Base-by-base conservation (phyloP, 2,113 vertebrate genomes). In the Genyomyrus donnyi region DNA sequence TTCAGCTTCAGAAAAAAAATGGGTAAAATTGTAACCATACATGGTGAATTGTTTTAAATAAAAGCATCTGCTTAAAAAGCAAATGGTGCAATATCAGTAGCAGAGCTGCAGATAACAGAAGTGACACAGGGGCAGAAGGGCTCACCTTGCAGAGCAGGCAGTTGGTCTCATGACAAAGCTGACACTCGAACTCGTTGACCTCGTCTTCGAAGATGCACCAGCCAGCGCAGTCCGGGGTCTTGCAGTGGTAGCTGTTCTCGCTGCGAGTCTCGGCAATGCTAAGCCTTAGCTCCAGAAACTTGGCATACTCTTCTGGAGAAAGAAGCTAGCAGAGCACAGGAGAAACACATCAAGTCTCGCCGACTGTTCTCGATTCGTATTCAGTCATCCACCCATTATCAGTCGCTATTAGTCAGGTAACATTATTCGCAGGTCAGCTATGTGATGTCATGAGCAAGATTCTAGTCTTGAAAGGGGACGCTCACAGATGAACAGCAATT, bases 151-250 rank as follows among this genome's bases (percentile, higher is more conserved):
- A 96, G 89, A 95, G 95, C n/a, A 96, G 92, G 92, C 92, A 95
- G 93, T 92, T 93, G 89, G 92, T 93, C 90, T 97, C 93, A 0
- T 93, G 87, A 91, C 97, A 98, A 88, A 97, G 93, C 10, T 96
- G 92, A 50, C 97, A 98, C 89, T 91, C 91, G 62, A 98, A 98
- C 92, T 97, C 95, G 0, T 98, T 96, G 91, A 98, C 97, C 1
- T 97, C 96, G 0, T 98, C 97, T 94, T 98, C 97, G 13, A 97
- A 97, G 94, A 97, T 96, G 92, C 97, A 98, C 97, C 97, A 98
- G 2, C 97, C 97, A 27, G 92, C 93, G 90, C 97, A 98, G 95
- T 98, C 97, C 0, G 94, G 93, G 0, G 97, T 97, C 95, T 97
- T 96, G 91, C 97, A 98, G 95, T 98, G 97, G 93, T 96, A 98